Conservation (phyloP, 1,140 invertebrate species). For the Drosophila pallidifrons region DNA sequence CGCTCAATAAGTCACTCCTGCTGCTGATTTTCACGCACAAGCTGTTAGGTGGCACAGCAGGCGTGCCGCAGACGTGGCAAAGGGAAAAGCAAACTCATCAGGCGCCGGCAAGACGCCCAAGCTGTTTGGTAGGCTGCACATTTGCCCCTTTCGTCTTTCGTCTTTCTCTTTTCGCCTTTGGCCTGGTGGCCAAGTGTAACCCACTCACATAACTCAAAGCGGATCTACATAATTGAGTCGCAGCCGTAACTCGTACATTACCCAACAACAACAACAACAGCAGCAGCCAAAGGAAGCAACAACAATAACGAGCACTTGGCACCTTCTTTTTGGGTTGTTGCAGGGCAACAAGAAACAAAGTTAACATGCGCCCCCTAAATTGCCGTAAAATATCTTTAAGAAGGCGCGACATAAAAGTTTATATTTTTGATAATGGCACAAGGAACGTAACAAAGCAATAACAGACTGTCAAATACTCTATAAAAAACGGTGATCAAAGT, state of each 20-base stretch:
- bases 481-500: background rate
- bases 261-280: slow-evolving; percentile 27
- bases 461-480: slow-evolving; percentile 3
- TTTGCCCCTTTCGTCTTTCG: slow-evolving; percentile 5
- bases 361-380: slow-evolving; percentile 60
- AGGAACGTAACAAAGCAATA: background rate
- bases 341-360: slow-evolving; percentile 38
- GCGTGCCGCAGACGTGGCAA: slow-evolving; percentile 21
- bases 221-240: slow-evolving; percentile 80
- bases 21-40: slow-evolving; percentile 30
- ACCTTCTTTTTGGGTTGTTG: slow-evolving; percentile 31
- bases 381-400: slow-evolving; percentile 59
- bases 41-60: slow-evolving; percentile 57
- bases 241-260: slow-evolving; percentile 73
- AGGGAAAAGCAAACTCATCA: background rate
- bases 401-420: slow-evolving; percentile 64
- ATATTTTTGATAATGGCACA: slow-evolving; percentile 51
- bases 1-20: slow-evolving; percentile 40
- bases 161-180: background rate
- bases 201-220: slow-evolving; percentile 75
- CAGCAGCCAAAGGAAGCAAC: slow-evolving; percentile 5
- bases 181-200: slow-evolving; percentile 29
- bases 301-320: slow-evolving; percentile 54
- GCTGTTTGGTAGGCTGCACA: slow-evolving; percentile 28
- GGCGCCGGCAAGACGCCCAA: slow-evolving; percentile 6